phyloP scores from a whole-genome alignment of 2,797 vertebrate species.

The Malurus leucopterus region DNA sequence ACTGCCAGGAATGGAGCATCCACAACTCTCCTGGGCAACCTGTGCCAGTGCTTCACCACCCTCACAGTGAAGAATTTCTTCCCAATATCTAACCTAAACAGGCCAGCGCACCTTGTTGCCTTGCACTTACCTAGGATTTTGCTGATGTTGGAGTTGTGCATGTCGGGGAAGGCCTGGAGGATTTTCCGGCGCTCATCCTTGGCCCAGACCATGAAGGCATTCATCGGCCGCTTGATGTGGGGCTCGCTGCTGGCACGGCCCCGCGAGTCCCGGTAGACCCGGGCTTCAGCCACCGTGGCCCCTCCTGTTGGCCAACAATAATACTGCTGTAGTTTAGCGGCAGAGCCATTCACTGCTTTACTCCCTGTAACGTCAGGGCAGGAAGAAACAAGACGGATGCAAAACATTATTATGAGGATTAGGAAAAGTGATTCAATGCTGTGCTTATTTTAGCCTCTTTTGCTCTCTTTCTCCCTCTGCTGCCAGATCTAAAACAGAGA shows the following conservation, averaged over 20 bases:
- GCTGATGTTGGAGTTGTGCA: conserved; percentile 99
- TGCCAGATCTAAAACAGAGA: neutral
- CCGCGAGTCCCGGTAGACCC: conserved; percentile 94
- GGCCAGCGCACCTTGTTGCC: neutral
- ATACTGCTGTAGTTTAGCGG: conserved; percentile 92
- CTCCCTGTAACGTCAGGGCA: conserved; percentile 84
- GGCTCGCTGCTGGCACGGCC: conserved; percentile 95
- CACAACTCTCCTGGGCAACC: accelerated
- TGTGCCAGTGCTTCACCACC: no score
- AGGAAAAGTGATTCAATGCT: neutral
- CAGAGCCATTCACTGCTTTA: conserved; percentile 89
- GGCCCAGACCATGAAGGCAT: conserved; percentile 99
- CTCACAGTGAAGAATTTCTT: accelerated
- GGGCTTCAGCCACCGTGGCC: conserved; percentile 92
- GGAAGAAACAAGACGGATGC: conserved; percentile 82
- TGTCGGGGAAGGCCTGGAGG: conserved; percentile 98
- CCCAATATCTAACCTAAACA: accelerated
- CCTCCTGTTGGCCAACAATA: conserved; percentile 98
- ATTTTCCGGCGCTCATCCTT: conserved; percentile 98
- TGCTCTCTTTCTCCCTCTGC: neutral
- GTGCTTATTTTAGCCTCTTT: neutral
- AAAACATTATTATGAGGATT: conserved; percentile 76
- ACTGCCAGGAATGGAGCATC: accelerated
- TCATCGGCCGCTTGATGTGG: conserved; percentile 98
- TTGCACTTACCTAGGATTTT: conserved; percentile 92